Conservation (phyloP, 1,140 invertebrate species). For the Drosophila varians region DNA sequence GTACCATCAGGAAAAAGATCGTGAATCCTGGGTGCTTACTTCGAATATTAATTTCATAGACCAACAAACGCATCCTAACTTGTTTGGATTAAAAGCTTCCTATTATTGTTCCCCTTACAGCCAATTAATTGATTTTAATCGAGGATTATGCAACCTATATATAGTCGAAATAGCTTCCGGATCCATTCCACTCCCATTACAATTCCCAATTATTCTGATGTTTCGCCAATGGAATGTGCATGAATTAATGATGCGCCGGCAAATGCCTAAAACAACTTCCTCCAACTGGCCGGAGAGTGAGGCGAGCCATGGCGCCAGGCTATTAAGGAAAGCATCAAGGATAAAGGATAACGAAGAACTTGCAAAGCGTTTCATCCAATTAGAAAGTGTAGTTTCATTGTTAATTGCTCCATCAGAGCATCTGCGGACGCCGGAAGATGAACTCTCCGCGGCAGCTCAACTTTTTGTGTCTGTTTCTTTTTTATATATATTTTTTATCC, state of each 20-base stretch:
- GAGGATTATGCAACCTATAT: neutral
- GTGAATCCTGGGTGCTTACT: too few species aligned
- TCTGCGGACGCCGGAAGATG: slow-evolving; percentile 6
- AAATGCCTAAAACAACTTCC: neutral
- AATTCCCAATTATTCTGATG: neutral
- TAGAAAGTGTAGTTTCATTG: slow-evolving; percentile 79
- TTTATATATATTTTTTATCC: neutral
- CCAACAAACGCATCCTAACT: too few species aligned
- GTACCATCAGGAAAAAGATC: too few species aligned
- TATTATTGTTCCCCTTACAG: neutral
- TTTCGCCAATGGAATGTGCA: neutral
- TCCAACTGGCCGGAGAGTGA: neutral
- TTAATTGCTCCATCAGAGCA: slow-evolving; percentile 62
- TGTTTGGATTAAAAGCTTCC: neutral
- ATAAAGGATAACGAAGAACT: slow-evolving; percentile 69
- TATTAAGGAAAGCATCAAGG: slow-evolving; percentile 65
- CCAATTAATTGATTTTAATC: neutral
- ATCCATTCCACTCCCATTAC: neutral
- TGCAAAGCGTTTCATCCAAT: slow-evolving; percentile 80
- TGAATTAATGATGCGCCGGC: slow-evolving; percentile 1
- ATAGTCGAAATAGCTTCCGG: neutral
- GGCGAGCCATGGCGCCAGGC: neutral
- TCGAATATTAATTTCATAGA: too few species aligned
- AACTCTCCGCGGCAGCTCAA: slow-evolving; percentile 15
- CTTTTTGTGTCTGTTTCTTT: slow-evolving; percentile 15